These are phyloP conservation scores for Hoplodrina ambigua DNA, from an alignment of 2,888 invertebrate genomes.

Conservation along the genomic window DNA sequence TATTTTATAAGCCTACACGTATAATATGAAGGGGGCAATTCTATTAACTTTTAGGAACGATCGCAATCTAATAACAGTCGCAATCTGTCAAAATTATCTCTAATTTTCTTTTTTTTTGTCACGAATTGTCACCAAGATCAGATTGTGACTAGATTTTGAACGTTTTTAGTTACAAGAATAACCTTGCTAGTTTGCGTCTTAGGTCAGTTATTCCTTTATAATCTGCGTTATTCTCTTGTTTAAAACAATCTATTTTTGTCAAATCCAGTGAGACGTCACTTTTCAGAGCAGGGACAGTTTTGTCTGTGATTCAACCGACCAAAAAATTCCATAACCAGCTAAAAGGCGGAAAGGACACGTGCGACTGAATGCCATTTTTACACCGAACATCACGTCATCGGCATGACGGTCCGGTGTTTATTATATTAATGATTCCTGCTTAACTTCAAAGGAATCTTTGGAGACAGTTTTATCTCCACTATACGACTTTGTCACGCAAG, in stretches of 20 bases:
- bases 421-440: constrained; percentile 85
- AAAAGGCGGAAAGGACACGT: constrained; percentile 70
- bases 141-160: no score
- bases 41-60: no score
- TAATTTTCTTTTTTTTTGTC: no score
- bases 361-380: constrained; percentile 73
- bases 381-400: constrained; percentile 73
- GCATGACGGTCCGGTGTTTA: constrained; percentile 80
- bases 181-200: not conserved
- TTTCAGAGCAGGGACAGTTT: constrained; percentile 41
- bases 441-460: constrained; percentile 82
- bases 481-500: constrained; percentile 83
- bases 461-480: constrained; percentile 86
- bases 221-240: not conserved
- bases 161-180: no score
- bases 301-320: constrained; percentile 52
- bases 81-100: no score
- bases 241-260: not conserved
- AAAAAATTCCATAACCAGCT: constrained; percentile 45
- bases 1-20: no score
- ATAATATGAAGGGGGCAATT: no score
- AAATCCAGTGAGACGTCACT: constrained; percentile 37
- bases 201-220: not conserved
- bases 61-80: no score
- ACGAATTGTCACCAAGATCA: no score